These are phyloP conservation scores for Ceyx cyanopectus DNA, from an alignment of 2,113 vertebrate species.

Conservation along the genomic window DNA sequence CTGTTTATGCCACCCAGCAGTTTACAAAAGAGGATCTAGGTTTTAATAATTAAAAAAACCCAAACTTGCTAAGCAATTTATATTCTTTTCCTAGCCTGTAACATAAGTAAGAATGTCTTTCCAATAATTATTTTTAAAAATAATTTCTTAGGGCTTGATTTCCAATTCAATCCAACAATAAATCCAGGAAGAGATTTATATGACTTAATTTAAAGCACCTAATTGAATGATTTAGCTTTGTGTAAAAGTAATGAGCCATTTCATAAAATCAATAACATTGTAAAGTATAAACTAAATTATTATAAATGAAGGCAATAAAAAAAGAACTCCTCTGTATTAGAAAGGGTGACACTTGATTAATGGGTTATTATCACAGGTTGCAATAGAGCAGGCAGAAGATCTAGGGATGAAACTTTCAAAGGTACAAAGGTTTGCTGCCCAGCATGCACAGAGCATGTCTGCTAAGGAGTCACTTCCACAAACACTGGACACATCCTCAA, in stretches of 20 bases:
- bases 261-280: constrained; percentile 74
- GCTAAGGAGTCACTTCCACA: not conserved
- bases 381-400: constrained; percentile 18
- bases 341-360: constrained; percentile 61
- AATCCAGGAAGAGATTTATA: constrained; percentile 57
- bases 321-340: constrained; percentile 48
- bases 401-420: not conserved
- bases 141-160: constrained; percentile 55
- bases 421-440: not conserved
- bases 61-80: not conserved
- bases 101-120: not conserved
- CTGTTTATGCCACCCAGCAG: not conserved
- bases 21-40: not conserved
- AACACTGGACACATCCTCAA: accelerated
- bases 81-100: not conserved
- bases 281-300: constrained; percentile 73
- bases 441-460: not conserved
- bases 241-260: constrained; percentile 73
- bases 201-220: constrained; percentile 68
- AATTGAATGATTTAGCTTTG: constrained; percentile 73
- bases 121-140: constrained; percentile 41
- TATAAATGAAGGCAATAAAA: constrained; percentile 74
- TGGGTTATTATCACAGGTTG: constrained; percentile 45
- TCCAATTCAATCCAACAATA: constrained; percentile 49
- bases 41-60: not conserved